Evolutionary conservation across 1,140 invertebrate species (phyloP).

Genomic region (Drosophila mauritiana): DNA sequence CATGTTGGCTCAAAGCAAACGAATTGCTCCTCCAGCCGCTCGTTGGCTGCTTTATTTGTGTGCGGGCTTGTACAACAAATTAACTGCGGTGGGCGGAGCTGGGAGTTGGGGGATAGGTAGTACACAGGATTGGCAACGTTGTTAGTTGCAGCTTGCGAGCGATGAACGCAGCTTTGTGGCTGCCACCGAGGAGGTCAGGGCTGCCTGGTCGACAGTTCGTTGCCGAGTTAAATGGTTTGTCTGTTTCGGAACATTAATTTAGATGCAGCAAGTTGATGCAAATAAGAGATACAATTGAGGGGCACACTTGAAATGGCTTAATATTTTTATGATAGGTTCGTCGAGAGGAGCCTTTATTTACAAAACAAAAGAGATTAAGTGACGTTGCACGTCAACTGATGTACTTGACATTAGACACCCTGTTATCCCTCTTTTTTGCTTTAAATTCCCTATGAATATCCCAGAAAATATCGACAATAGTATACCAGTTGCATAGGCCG

Average conservation of each 20-base stretch:
- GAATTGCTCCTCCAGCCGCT: conserved; percentile 52
- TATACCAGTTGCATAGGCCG: neutral
- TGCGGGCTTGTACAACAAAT: conserved; percentile 77
- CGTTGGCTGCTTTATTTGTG: conserved; percentile 74
- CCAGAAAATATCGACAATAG: too few relatives aligned
- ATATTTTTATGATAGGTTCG: neutral
- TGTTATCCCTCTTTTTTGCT: too few relatives aligned
- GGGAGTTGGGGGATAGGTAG: neutral
- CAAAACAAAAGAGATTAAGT: too few relatives aligned
- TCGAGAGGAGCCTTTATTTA: neutral
- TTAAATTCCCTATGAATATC: too few relatives aligned
- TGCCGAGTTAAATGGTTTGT: conserved; percentile 56
- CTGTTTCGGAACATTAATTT: conserved; percentile 57
- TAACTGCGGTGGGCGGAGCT: conserved; percentile 63
- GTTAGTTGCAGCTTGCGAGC: conserved; percentile 60
- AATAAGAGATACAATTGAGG: neutral
- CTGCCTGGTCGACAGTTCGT: neutral
- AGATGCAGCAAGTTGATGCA: conserved; percentile 9
- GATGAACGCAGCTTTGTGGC: conserved; percentile 63
- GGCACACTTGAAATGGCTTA: neutral
- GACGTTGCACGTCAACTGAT: too few relatives aligned
- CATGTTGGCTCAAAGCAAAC: conserved; percentile 78
- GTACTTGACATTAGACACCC: too few relatives aligned
- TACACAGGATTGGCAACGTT: conserved; percentile 36
- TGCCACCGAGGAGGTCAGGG: conserved; percentile 4